Evolutionary conservation across 2,888 invertebrate genomes (phyloP), one percentile per base, ranked within the genome.

Genomic region (Pandemis corylana): DNA sequence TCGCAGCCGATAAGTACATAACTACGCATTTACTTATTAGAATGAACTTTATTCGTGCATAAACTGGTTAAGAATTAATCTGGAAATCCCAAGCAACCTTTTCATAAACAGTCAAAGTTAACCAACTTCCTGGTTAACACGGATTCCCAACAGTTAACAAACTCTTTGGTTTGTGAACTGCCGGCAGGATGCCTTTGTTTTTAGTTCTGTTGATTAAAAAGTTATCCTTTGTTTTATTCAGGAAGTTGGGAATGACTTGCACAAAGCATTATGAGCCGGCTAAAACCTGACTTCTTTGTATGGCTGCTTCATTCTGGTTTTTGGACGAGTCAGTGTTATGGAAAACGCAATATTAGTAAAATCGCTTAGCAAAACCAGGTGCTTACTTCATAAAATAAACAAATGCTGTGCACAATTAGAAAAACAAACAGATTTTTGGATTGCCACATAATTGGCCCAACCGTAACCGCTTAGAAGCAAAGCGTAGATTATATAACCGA

Each of bases 81-180:
- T 15, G 7, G 15, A n/a, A 13, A 53, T n/a, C 15, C 10, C 46
- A 46, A 46, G 9, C 49, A 49, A n/a, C 53, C 15, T 13, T 6
- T 53, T 53, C 53, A 53, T n/a, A 53, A 51, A n/a, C 51, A 51
- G 12, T n/a, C n/a, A 4, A 51, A 53, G 53, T 15, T 20, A 20
- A 9, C 9, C 20, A 56, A 56, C 56, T 56, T 56, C 56, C 56
- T 20, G 20, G 56, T 56, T 56, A 56, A 56, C 56, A 56, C 56
- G 20, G 12, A 51, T 13, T 56, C 20, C 56, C 56, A 20, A 56
- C 20, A 20, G 56, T 56, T 15, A 42, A 68, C 41, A 13, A 59
- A 68, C 51, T 51, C 46, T 46, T 46, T 66, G 15, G 66, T n/a
- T 66, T 66, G 66, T 36, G 66, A 44, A 46, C 64, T 49, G 49